Percentiles rank a stretch among this genome's conserved stretches.
These are phyloP conservation scores for Todiramphus chloris DNA, from an alignment of 2,113 vertebrate genomes.

Conservation along the genomic window DNA sequence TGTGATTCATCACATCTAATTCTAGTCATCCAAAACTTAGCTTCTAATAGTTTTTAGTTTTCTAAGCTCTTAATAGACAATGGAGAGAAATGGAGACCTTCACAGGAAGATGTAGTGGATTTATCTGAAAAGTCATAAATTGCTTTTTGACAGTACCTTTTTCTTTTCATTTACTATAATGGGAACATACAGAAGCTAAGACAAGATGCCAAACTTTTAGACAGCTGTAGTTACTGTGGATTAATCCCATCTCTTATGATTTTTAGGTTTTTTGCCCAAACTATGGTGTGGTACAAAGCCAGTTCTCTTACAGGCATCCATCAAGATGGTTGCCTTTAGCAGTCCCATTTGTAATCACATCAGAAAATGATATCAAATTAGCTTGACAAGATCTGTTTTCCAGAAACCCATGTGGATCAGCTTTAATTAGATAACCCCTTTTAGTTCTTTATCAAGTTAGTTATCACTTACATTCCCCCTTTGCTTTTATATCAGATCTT, in stretches of 20 bases:
- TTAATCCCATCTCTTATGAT: background rate
- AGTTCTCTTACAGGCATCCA: background rate
- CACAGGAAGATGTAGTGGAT: background rate
- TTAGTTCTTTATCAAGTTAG: constrained; percentile 54
- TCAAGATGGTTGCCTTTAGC: constrained; percentile 29
- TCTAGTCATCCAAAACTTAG: background rate
- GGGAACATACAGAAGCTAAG: background rate
- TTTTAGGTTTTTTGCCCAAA: constrained; percentile 25
- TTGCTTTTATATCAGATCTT: constrained; percentile 48
- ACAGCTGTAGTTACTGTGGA: background rate
- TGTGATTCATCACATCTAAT: background rate
- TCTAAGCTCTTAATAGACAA: background rate
- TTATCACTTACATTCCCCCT: constrained; percentile 27
- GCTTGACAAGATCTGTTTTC: constrained; percentile 54
- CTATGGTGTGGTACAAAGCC: background rate
- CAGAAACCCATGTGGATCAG: constrained; percentile 27
- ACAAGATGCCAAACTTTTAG: constrained; percentile 24
- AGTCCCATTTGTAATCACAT: constrained; percentile 56
- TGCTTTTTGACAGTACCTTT: background rate
- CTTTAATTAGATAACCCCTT: constrained; percentile 43
- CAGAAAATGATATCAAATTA: constrained; percentile 54
- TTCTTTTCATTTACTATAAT: background rate
- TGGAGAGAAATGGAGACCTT: background rate
- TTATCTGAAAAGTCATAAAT: background rate
- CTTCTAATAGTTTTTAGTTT: background rate